Conservation (phyloP, 2,797 vertebrate species). For the Syncerus caffer region DNA sequence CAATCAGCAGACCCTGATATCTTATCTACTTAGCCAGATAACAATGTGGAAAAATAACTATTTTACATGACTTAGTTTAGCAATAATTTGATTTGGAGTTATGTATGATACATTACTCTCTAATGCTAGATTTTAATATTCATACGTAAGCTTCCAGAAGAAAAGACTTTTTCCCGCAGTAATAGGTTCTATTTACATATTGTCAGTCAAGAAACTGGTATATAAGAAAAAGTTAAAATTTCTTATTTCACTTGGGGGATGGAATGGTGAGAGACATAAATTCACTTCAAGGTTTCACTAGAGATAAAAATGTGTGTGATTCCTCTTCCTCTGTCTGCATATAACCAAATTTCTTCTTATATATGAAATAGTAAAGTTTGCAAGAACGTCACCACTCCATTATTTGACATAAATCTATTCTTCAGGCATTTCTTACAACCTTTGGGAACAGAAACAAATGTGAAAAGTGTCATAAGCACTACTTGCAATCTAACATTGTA, state of each 20-base stretch:
- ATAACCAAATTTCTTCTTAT: not conserved
- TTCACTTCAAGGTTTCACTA: not conserved
- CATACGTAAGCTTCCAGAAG: not conserved
- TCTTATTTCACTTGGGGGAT: constrained; percentile 42
- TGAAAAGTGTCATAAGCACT: not conserved
- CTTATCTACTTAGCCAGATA: not conserved
- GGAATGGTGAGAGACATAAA: constrained; percentile 32
- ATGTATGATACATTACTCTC: constrained; percentile 69
- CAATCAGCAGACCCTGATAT: not conserved
- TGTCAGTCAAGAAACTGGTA: constrained; percentile 27
- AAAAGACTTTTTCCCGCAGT: constrained; percentile 29
- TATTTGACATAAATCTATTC: constrained; percentile 47
- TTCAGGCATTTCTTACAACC: not conserved
- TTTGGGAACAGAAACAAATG: constrained; percentile 5
- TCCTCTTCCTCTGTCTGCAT: not conserved
- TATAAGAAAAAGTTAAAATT: constrained; percentile 4
- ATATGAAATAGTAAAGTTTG: constrained; percentile 35
- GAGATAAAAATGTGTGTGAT: constrained; percentile 9
- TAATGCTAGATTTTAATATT: constrained; percentile 45
- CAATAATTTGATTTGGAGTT: constrained; percentile 64
- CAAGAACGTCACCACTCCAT: constrained; percentile 17
- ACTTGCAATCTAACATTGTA: not conserved
- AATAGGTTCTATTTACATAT: constrained; percentile 5
- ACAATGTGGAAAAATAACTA: constrained; percentile 40
- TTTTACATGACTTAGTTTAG: constrained; percentile 55